Conservation (phyloP, 2,888 invertebrate species). For the Athripsodes cinereus region DNA sequence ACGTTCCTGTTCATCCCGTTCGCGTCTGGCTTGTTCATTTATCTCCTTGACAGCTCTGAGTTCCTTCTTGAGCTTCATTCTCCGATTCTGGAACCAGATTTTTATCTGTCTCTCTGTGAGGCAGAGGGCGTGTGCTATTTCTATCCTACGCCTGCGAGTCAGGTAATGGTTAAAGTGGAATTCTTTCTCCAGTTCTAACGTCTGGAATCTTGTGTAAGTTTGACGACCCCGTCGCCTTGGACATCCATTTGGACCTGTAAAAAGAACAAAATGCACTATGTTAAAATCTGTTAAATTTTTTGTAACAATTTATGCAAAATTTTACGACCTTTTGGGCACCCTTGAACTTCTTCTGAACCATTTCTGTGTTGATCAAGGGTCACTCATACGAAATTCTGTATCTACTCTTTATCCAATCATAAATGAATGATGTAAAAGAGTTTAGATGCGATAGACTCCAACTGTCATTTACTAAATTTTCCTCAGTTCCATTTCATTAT, state of each 20-base stretch:
- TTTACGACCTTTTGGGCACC: too few species aligned
- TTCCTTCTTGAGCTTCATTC: constrained; percentile 96
- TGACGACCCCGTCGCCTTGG: constrained; percentile 91
- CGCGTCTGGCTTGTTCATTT: constrained; percentile 87
- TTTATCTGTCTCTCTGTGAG: constrained; percentile 95
- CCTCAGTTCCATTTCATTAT: too few species aligned
- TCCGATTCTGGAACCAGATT: constrained; percentile 95
- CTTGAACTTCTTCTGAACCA: too few species aligned
- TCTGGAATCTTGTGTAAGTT: constrained; percentile 98
- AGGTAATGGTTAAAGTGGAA: constrained; percentile 98
- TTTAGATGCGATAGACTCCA: too few species aligned
- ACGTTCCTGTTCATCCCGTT: constrained; percentile 85
- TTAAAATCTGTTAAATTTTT: too few species aligned
- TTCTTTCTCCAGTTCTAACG: constrained; percentile 95
- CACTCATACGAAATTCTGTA: too few species aligned
- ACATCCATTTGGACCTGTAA: constrained; percentile 92
- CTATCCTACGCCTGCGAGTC: constrained; percentile 92
- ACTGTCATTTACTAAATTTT: too few species aligned
- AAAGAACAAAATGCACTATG: neutral
- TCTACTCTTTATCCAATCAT: too few species aligned
- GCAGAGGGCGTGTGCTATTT: constrained; percentile 94
- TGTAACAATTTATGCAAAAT: too few species aligned
- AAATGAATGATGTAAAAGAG: too few species aligned
- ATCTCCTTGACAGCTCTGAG: constrained; percentile 91
- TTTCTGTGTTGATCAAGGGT: too few species aligned